These are phyloP conservation scores for Tor tambroides DNA, from an alignment of 2,113 vertebrate species.

Conservation along the genomic window DNA sequence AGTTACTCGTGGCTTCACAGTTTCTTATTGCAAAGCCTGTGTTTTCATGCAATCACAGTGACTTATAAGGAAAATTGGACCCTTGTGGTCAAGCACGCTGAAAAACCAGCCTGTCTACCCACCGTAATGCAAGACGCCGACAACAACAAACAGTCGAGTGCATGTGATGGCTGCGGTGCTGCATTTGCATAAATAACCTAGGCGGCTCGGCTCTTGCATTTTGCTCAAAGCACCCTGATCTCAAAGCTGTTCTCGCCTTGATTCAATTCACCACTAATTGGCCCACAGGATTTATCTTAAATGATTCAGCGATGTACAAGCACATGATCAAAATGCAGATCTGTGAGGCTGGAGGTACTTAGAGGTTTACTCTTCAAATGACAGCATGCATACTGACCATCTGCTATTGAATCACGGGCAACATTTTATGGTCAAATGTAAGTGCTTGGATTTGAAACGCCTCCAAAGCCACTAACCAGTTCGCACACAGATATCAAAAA, in stretches of 20 bases:
- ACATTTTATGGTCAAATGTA: conserved; percentile 16
- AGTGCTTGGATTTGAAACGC: conserved; percentile 21
- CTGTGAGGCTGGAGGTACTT: not conserved
- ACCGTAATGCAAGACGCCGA: not conserved
- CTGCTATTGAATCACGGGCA: not conserved
- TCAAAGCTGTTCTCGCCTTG: not conserved
- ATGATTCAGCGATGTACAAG: not conserved
- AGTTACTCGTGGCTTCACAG: not conserved
- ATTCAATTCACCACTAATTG: conserved; percentile 19
- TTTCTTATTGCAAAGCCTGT: not conserved
- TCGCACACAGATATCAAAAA: not conserved
- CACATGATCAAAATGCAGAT: conserved; percentile 28
- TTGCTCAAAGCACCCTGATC: not conserved
- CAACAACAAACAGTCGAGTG: not conserved
- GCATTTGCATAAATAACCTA: conserved; percentile 13
- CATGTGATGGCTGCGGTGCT: not conserved
- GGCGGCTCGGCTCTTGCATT: not conserved
- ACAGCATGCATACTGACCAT: not conserved
- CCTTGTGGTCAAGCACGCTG: not conserved
- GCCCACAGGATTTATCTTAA: not conserved
- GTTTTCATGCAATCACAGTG: conserved; percentile 17
- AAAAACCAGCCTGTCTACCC: not conserved
- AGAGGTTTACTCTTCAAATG: conserved; percentile 13
- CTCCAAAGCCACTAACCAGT: conserved; percentile 21
- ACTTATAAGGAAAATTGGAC: conserved; percentile 14